These are phyloP conservation scores for Chionodraco myersi DNA, from an alignment of 2,113 vertebrate genomes.

Conservation along the genomic window DNA sequence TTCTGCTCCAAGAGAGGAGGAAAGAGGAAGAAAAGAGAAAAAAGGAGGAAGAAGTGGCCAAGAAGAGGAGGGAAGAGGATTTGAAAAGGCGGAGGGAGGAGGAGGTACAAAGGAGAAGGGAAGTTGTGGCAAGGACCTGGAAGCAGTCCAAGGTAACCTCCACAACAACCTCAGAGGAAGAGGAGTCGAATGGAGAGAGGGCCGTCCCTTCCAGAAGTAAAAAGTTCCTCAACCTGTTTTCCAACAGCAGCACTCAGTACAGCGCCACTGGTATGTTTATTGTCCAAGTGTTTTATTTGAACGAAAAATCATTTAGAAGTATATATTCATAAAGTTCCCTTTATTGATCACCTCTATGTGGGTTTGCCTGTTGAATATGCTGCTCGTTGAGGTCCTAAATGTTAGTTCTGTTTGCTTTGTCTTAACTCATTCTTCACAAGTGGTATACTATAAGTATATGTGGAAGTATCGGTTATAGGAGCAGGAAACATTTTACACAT, in stretches of 20 bases:
- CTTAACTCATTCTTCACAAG: no score
- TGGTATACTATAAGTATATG: no score
- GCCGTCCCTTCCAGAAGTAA: slow-evolving; percentile 85
- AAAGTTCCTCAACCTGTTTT: slow-evolving; percentile 97
- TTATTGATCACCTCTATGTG: background rate
- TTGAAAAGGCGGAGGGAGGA: slow-evolving; percentile 68
- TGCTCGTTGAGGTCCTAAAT: no score
- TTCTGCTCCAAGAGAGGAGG: slow-evolving; percentile 50
- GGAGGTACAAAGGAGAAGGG: slow-evolving; percentile 67
- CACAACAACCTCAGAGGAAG: slow-evolving; percentile 84
- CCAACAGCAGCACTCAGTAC: slow-evolving; percentile 82
- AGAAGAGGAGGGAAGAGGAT: slow-evolving; percentile 64
- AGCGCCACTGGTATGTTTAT: slow-evolving; percentile 79
- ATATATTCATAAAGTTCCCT: background rate
- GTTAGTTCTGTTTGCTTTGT: no score
- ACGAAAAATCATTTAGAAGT: background rate
- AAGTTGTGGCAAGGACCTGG: slow-evolving; percentile 59
- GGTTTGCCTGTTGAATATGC: background rate
- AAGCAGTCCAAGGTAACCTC: slow-evolving; percentile 84
- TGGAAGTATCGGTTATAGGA: no score
- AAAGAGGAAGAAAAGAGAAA: slow-evolving; percentile 52
- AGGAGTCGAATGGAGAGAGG: slow-evolving; percentile 47
- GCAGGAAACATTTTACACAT: no score
- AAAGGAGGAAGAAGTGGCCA: slow-evolving; percentile 36
- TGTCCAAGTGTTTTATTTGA: background rate